Percentiles rank a stretch among this genome's conserved stretches.
These are phyloP conservation scores for Myopa tessellatipennis DNA, from an alignment of 2,888 invertebrate species.

Conservation along the genomic window DNA sequence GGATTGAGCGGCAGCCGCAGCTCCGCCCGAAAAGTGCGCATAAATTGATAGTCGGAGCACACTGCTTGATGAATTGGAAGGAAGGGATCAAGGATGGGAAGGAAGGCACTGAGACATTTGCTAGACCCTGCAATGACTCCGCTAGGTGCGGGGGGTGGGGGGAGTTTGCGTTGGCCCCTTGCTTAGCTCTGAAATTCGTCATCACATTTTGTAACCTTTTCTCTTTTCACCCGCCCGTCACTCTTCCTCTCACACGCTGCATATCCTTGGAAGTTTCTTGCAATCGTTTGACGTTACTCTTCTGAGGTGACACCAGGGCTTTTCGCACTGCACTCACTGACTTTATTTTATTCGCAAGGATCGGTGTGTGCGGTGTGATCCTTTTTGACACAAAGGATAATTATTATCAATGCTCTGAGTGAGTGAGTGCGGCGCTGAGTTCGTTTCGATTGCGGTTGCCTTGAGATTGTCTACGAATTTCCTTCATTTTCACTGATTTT, in stretches of 20 bases:
- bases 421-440: constrained; percentile 3
- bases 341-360: constrained; percentile 7
- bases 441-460: not conserved
- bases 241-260: too few relatives aligned
- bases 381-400: constrained; percentile 51
- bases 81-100: too few relatives aligned
- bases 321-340: constrained; percentile 5
- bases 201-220: too few relatives aligned
- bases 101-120: too few relatives aligned
- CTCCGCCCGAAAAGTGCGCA: not conserved
- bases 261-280: not conserved
- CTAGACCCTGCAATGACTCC: too few relatives aligned
- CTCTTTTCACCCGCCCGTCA: too few relatives aligned
- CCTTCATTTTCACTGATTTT: constrained; percentile 10
- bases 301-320: not conserved
- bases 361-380: constrained; percentile 45
- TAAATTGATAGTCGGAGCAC: not conserved
- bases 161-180: not conserved
- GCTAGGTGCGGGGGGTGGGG: too few relatives aligned
- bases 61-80: not conserved
- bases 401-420: constrained; percentile 40
- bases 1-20: not conserved
- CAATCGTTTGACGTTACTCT: not conserved
- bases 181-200: not conserved
- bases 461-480: constrained; percentile 6